Evolutionary conservation across 2,888 invertebrate species (phyloP), one percentile per base, ranked within the genome.

Genomic region (Homarus gammarus): DNA sequence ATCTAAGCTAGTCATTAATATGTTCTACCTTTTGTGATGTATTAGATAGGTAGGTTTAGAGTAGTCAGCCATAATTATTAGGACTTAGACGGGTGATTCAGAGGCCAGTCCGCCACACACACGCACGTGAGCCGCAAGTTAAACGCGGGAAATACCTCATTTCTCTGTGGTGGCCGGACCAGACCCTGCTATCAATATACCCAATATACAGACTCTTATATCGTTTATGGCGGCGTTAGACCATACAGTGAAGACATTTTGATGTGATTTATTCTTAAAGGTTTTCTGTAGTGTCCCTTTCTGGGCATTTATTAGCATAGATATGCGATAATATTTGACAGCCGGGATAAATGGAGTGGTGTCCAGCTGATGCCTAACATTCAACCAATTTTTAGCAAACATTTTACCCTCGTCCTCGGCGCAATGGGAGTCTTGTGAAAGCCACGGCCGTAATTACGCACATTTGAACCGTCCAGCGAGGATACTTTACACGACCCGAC

Each of bases 81-180:
- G 61, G 79, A 64, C 40, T 33, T 64, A 22, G 61, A 15, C 64
- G 61, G 79, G 79, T 64, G 79, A 79, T 79, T 79, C 79, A 40
- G 61, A 61, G 61, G 79, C 79, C 40, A 56, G 82, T 64, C 68
- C 82, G 44, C 44, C 70, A 31, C 31, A 49, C 36, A 36, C 56
- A 61, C 44, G 68, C 81, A 81, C 82, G 82, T 82, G 82, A 82
- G 68, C 40, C 12, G 82, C 82, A 82, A 38, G n/a, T 68, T 73
- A 73, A 73, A 64, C 73, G 72, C 87, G 70, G 87, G 87, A 87
- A 87, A 87, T 87, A 81, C 87, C 87, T 87, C 87, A 82, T 87
- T 87, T 70, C 70, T 87, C 61, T 72, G 81, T 68, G 61, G 61
- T 15, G 68, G 81, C 81, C 61, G 73, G 51, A 61, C 81, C 87